phyloP scores from a whole-genome alignment of 2,888 invertebrate species.

The Parapristionchus giblindavisi region DNA sequence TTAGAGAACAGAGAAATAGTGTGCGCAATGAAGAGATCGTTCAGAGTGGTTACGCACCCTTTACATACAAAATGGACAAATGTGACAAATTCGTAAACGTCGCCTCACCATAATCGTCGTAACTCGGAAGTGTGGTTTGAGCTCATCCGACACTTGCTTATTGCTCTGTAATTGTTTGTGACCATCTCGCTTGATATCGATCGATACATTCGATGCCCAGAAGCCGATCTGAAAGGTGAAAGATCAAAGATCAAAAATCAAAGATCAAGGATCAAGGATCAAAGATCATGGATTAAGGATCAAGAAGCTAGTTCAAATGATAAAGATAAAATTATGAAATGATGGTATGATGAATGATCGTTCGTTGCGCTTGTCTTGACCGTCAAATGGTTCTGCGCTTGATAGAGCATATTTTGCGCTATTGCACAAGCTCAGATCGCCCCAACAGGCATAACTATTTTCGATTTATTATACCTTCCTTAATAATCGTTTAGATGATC shows the following conservation, averaged over 20 bases:
- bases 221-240: constrained; percentile 63
- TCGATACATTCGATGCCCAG: constrained; percentile 67
- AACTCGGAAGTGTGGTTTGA: constrained; percentile 70
- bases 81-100: background rate
- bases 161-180: constrained; percentile 65
- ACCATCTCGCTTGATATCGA: constrained; percentile 66
- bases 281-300: too few relatives aligned
- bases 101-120: constrained; percentile 69
- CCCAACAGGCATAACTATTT: too few relatives aligned
- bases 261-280: background rate
- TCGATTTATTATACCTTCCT: too few relatives aligned
- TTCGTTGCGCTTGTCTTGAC: background rate
- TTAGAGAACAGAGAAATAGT: too few relatives aligned
- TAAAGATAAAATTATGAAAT: background rate
- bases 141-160: constrained; percentile 68
- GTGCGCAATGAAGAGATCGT: too few relatives aligned
- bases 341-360: background rate
- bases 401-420: too few relatives aligned
- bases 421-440: too few relatives aligned
- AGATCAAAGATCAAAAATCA: background rate
- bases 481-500: too few relatives aligned
- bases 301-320: background rate
- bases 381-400: too few relatives aligned
- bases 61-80: too few relatives aligned
- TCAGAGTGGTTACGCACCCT: too few relatives aligned